Conservation (phyloP, 2,888 invertebrate genomes). For the Ophioninae sp. region DNA sequence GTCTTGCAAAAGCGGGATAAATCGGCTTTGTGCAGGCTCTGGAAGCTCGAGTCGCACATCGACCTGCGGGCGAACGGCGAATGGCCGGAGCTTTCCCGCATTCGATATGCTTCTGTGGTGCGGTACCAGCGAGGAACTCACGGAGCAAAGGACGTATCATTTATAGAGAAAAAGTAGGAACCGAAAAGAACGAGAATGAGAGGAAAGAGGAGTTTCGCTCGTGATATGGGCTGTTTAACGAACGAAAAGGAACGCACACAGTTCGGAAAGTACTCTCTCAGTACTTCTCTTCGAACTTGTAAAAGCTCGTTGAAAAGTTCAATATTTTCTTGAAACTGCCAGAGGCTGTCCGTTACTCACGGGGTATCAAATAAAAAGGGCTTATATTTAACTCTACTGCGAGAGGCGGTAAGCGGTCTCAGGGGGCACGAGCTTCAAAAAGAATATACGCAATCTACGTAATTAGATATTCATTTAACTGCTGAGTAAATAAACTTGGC, state of each 20-base stretch:
- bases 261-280: constrained; percentile 41
- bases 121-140: constrained; percentile 35
- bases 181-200: constrained; percentile 2
- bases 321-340: constrained; percentile 58
- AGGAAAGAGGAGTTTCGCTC: constrained; percentile 34
- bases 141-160: constrained; percentile 55
- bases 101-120: constrained; percentile 51
- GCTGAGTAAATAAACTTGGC: constrained; percentile 53
- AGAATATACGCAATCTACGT: constrained; percentile 42
- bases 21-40: constrained; percentile 63
- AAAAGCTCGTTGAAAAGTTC: constrained; percentile 59
- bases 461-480: constrained; percentile 56
- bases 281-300: constrained; percentile 36
- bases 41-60: constrained; percentile 50
- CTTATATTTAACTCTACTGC: constrained; percentile 44
- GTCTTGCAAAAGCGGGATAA: constrained; percentile 64
- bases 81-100: constrained; percentile 44
- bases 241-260: constrained; percentile 35
- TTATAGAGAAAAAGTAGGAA: constrained; percentile 48
- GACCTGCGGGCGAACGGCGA: constrained; percentile 34
- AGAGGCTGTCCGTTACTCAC: constrained; percentile 25
- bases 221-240: constrained; percentile 54
- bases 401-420: constrained; percentile 11
- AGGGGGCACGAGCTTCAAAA: constrained; percentile 24
- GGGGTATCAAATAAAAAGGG: constrained; percentile 50